A percentile compares a stretch with the other conserved stretches of the same genome.
These are phyloP conservation scores for Muscina levida DNA, from an alignment of 2,888 invertebrate species.

Conservation along the genomic window DNA sequence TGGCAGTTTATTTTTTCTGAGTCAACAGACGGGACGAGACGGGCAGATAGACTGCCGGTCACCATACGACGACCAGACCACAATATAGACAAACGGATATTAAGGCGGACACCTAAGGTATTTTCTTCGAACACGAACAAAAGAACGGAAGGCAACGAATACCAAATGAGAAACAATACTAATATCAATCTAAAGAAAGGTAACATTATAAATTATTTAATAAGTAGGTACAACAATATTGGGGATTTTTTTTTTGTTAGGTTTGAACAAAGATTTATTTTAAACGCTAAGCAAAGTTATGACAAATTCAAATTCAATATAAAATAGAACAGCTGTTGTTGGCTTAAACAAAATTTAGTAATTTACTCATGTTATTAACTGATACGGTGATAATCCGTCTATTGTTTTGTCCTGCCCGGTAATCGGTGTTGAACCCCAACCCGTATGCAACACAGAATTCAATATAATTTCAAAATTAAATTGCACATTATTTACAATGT, in stretches of 20 bases:
- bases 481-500: slow-evolving; percentile 45
- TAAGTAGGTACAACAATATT: no score
- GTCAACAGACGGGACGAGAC: slow-evolving; percentile 17
- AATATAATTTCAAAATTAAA: slow-evolving; percentile 52
- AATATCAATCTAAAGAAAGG: no score
- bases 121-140: slow-evolving; percentile 53
- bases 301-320: no score
- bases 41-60: slow-evolving; percentile 1
- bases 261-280: no score
- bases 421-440: neutral
- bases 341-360: slow-evolving; percentile 43
- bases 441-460: slow-evolving; percentile 7
- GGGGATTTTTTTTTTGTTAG: no score
- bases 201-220: no score
- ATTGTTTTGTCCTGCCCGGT: neutral
- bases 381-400: neutral
- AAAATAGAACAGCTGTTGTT: slow-evolving; percentile 52
- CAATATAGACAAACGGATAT: slow-evolving; percentile 54
- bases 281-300: no score
- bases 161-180: no score
- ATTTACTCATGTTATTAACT: slow-evolving; percentile 2
- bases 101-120: slow-evolving; percentile 57
- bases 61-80: slow-evolving; percentile 39
- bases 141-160: slow-evolving; percentile 13
- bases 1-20: slow-evolving; percentile 47